phyloP scores from a whole-genome alignment of 2,797 vertebrate genomes.

The Hoplostethus mediterraneus region DNA sequence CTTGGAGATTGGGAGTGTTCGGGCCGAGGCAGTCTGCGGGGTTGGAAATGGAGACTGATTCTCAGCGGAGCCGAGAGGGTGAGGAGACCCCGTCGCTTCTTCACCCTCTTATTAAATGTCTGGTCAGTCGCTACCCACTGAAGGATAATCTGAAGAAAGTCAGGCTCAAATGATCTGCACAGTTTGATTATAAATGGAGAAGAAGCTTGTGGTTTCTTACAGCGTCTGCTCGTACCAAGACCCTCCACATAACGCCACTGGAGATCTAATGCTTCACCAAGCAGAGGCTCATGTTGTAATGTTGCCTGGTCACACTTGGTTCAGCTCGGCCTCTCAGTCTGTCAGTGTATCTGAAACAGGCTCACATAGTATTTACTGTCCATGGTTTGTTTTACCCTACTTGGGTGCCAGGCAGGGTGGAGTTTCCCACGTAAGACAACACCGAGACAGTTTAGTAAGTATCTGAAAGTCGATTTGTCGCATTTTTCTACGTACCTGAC shows the following conservation, averaged over 20 bases:
- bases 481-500: slow-evolving; percentile 9
- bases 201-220: background rate
- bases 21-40: slow-evolving; percentile 15
- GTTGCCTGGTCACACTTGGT: slow-evolving; percentile 5
- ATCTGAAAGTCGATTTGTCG: slow-evolving; percentile 3
- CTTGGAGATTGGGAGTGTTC: slow-evolving; percentile 7
- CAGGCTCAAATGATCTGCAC: background rate
- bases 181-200: background rate
- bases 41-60: slow-evolving; percentile 16
- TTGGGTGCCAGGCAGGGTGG: background rate
- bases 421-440: slow-evolving; percentile 13
- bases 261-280: background rate
- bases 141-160: slow-evolving; percentile 22
- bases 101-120: slow-evolving; percentile 48
- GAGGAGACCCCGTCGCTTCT: slow-evolving; percentile 53
- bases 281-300: slow-evolving; percentile 2
- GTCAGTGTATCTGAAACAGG: slow-evolving; percentile 9
- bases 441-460: slow-evolving; percentile 41
- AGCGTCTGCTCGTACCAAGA: too few relatives aligned
- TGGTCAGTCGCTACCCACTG: slow-evolving; percentile 38
- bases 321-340: slow-evolving; percentile 16
- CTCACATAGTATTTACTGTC: slow-evolving; percentile 31
- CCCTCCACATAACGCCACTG: too few relatives aligned
- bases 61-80: slow-evolving; percentile 47
- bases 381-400: background rate